Base-by-base conservation (phyloP, 1,140 invertebrate species). In the Tenebrio molitor region DNA sequence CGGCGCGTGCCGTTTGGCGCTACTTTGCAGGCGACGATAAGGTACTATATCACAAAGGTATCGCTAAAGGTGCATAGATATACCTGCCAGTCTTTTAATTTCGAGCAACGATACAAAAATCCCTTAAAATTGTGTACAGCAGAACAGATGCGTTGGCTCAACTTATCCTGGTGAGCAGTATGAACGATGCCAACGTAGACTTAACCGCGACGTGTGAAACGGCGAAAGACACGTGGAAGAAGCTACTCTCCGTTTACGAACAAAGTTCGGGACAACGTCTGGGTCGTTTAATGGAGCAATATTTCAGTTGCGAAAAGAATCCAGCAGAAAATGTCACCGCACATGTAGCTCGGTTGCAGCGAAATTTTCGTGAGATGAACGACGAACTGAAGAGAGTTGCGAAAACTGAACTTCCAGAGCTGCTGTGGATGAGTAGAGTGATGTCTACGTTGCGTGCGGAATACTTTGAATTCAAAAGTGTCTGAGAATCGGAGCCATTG, bases 281-380 rank as follows among this genome's bases (percentile, higher is more conserved):
- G 25, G 76, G 77, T 64, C 42, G 76, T 34, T 29, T 81, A 1
- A 72, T 79, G 17, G 77, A 81, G 58, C 23, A 70, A 15, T 78
- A 81, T 75, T 81, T 81, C 73, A 66, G 66, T 25, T 44, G 69
- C 34, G 72, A 72, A 44, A 78, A 70, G 66, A 70, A 78, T 69
- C 33, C 73, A 6, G 41, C 17, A 34, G 75, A 76, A 33, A 44
- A 69, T 34, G 72, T 81, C 19, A 69, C 72, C 6, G 73, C 76
- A 23, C 76, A 77, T 50, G 72, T 80, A 42, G 69, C 78, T 16
- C 17, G 39, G 5, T 39, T 81, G 5, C 70, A 81, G 34, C 66
- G 70, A 41, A 50, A 69, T 12, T 80, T 75, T 70, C 16, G 39
- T 23, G 78, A 80, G 23, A 36, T 81, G 33, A 78, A 79, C 64